Conservation (phyloP, 2,113 vertebrate species). For the Daubentonia madagascariensis region DNA sequence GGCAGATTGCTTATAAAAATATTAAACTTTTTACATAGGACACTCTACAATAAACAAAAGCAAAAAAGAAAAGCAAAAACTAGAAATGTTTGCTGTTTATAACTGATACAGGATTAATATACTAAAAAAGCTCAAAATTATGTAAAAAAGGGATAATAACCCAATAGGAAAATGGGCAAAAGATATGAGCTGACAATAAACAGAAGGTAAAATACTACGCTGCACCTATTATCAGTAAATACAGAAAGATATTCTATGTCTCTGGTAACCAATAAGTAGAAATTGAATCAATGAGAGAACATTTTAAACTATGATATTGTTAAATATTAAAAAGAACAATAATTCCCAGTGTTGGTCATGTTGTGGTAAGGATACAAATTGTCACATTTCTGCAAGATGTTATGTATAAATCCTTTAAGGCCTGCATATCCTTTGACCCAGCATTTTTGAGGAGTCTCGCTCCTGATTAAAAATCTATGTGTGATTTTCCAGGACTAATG, state of each 20-base stretch:
- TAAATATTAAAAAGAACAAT: background rate
- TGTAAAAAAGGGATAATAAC: background rate
- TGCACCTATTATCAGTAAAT: background rate
- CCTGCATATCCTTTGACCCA: background rate
- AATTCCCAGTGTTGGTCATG: background rate
- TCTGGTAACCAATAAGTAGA: background rate
- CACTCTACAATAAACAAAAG: background rate
- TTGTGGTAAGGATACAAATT: background rate
- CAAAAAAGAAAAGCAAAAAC: background rate
- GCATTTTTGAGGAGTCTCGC: background rate
- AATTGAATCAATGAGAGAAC: background rate
- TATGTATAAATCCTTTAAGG: background rate
- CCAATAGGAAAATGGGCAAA: background rate
- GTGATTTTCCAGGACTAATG: background rate
- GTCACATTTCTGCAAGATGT: background rate
- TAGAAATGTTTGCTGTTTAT: background rate
- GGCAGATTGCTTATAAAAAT: background rate
- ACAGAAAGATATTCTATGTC: background rate
- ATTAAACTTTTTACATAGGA: background rate
- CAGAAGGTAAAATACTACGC: background rate
- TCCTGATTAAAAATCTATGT: background rate
- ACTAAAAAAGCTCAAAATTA: background rate
- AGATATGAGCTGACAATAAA: background rate
- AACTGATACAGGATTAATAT: background rate
- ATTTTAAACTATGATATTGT: background rate